Conservation (phyloP, 2,113 vertebrate genomes). For the Irena cyanogastra region DNA sequence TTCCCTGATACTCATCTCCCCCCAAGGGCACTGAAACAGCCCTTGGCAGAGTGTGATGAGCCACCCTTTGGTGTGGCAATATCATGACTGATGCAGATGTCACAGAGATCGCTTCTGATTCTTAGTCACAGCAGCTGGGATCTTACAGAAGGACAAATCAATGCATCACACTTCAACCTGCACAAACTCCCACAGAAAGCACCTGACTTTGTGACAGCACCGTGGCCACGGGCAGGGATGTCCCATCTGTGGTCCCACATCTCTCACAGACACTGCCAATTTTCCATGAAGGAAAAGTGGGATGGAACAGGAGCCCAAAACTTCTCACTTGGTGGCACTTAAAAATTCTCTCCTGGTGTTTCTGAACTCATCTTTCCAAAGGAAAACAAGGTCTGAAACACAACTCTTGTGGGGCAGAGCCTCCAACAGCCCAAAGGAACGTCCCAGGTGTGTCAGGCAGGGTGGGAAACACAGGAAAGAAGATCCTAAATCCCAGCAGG, state of each 20-base stretch:
- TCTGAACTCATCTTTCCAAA: neutral
- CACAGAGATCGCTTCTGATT: neutral
- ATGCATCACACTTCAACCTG: neutral
- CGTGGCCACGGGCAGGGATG: too few species aligned
- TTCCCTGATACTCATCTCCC: conserved; percentile 41
- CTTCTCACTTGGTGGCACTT: neutral
- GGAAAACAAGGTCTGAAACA: neutral
- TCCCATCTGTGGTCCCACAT: accelerated
- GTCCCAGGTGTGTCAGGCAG: neutral
- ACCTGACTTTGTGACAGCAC: neutral
- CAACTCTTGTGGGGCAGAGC: neutral
- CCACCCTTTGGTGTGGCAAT: conserved; percentile 45
- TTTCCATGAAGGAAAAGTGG: neutral
- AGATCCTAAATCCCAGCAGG: neutral
- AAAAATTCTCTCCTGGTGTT: neutral
- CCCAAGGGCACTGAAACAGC: conserved; percentile 44
- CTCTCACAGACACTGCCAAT: neutral
- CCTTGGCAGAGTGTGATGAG: conserved; percentile 12
- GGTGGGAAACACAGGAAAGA: neutral
- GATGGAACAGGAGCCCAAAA: neutral
- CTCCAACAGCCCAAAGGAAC: neutral
- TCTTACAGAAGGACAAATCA: neutral
- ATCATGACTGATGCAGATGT: neutral
- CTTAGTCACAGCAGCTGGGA: neutral
- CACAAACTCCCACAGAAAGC: neutral